A percentile compares a stretch with the other conserved stretches of the same genome.
phyloP scores from a whole-genome alignment of 2,113 vertebrate genomes.

The Perca flavescens region DNA sequence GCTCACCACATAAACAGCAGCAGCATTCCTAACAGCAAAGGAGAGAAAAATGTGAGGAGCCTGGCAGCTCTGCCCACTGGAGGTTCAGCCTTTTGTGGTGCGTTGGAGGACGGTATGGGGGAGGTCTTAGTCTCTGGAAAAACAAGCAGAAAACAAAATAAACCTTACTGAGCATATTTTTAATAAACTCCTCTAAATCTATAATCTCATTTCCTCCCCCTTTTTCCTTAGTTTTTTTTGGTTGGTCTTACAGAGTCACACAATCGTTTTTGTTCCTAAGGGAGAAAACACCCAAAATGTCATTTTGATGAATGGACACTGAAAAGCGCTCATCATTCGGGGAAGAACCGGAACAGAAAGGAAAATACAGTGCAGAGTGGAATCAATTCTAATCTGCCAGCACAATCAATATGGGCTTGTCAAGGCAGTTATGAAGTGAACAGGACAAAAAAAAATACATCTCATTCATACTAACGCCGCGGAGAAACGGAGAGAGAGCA shows the following conservation, averaged over 20 bases:
- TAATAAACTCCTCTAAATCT: constrained; percentile 2
- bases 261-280: constrained; percentile 8
- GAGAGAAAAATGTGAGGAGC: constrained; percentile 70
- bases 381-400: constrained; percentile 80
- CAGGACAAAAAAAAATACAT: constrained; percentile 35
- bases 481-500: constrained; percentile 3
- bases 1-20: constrained; percentile 79
- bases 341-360: constrained; percentile 56
- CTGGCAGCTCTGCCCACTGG: constrained; percentile 74
- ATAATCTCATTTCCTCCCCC: background rate
- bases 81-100: constrained; percentile 72
- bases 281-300: constrained; percentile 15
- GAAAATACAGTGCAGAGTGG: constrained; percentile 61
- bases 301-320: constrained; percentile 60
- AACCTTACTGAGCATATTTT: constrained; percentile 22
- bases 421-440: constrained; percentile 76
- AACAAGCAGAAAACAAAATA: constrained; percentile 42
- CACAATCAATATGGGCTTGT: constrained; percentile 74
- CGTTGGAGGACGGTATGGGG: constrained; percentile 78
- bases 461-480: constrained; percentile 30
- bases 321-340: constrained; percentile 54
- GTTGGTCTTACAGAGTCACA: constrained; percentile 4
- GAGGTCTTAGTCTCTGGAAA: constrained; percentile 77
- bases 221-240: background rate
- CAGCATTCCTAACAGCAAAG: constrained; percentile 78